Percentiles rank a stretch among this genome's conserved stretches.
These are phyloP conservation scores for Dichetophora obliterata DNA, from an alignment of 2,888 invertebrate species.

Conservation along the genomic window DNA sequence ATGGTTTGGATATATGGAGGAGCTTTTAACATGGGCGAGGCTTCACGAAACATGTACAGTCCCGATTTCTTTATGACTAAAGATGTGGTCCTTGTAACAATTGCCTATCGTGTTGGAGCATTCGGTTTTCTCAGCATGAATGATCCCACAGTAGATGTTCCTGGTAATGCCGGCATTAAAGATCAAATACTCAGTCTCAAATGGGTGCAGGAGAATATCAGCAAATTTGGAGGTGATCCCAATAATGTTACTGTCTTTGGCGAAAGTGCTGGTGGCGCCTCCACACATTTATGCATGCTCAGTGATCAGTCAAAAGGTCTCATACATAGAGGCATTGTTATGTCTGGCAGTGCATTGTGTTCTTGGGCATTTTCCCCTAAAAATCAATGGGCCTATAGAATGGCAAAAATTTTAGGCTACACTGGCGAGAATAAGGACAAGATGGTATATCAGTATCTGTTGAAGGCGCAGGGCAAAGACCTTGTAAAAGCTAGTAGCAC, in stretches of 20 bases:
- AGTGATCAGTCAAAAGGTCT: constrained; percentile 69
- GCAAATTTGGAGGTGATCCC: constrained; percentile 71
- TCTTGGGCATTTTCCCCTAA: constrained; percentile 61
- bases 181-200: constrained; percentile 71
- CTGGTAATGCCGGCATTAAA: constrained; percentile 73
- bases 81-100: constrained; percentile 70
- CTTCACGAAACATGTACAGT: constrained; percentile 67
- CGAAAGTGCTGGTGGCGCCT: constrained; percentile 71
- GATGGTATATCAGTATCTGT: constrained; percentile 63
- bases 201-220: constrained; percentile 71
- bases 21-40: constrained; percentile 70
- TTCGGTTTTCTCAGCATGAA: constrained; percentile 71
- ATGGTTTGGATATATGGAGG: constrained; percentile 73
- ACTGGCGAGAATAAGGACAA: constrained; percentile 61
- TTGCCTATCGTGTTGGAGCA: constrained; percentile 71
- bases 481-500: constrained; percentile 58
- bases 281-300: constrained; percentile 70
- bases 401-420: constrained; percentile 60
- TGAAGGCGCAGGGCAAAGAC: constrained; percentile 54
- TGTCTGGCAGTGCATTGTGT: constrained; percentile 64
- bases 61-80: constrained; percentile 71
- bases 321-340: constrained; percentile 64
- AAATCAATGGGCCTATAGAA: constrained; percentile 53
- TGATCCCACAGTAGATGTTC: constrained; percentile 69
- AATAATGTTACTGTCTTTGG: constrained; percentile 72